Evolutionary conservation across 2,888 invertebrate species (phyloP).

Genomic region (Eutolmus rufibarbis): DNA sequence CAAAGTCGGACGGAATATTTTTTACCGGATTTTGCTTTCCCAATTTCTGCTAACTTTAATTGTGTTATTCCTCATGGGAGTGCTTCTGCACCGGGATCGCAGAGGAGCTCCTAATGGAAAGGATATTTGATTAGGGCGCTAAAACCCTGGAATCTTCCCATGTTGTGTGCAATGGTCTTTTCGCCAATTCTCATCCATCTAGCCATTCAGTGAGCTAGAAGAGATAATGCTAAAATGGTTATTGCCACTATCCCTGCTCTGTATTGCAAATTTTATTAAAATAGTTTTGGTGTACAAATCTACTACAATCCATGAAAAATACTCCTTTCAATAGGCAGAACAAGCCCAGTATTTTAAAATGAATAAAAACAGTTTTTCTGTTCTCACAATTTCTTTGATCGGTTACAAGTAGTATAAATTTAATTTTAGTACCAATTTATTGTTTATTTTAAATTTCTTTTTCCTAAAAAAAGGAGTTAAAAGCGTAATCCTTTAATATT

Average conservation of each 20-base stretch:
- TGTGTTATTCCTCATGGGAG: not conserved
- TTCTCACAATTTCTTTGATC: too few species aligned
- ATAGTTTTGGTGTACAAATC: not conserved
- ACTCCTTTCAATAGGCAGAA: too few species aligned
- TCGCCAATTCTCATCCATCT: not conserved
- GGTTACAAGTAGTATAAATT: too few species aligned
- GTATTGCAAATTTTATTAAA: not conserved
- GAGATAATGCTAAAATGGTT: not conserved
- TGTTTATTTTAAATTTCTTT: too few species aligned
- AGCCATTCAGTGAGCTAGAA: not conserved
- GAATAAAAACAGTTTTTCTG: too few species aligned
- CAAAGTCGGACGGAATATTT: not conserved
- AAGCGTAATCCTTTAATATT: too few species aligned
- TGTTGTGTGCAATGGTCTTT: not conserved
- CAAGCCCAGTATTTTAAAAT: too few species aligned
- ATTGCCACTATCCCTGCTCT: not conserved
- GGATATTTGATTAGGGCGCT: not conserved
- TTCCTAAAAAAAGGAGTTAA: too few species aligned
- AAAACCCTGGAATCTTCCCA: not conserved
- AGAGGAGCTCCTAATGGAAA: not conserved
- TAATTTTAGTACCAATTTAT: too few species aligned
- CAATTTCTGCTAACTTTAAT: slow-evolving; percentile 8
- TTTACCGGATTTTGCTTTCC: not conserved
- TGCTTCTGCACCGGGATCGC: not conserved
- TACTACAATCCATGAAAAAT: not conserved